Conservation (phyloP, 2,797 vertebrate species). For the Parotocinclus haroldoi region DNA sequence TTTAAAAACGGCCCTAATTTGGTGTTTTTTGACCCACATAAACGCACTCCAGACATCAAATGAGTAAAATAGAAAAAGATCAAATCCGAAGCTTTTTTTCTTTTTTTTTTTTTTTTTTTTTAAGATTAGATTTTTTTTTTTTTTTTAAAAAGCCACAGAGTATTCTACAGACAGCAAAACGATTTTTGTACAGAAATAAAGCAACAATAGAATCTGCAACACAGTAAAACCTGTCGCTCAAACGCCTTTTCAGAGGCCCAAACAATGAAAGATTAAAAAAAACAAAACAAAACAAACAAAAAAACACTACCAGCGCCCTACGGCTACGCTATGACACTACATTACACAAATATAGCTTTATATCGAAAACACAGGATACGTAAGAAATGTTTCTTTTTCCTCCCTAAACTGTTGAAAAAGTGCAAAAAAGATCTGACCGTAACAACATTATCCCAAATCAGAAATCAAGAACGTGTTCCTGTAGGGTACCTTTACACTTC, state of each 20-base stretch:
- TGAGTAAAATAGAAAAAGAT: neutral
- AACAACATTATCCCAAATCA: constrained; percentile 73
- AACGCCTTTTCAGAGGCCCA: constrained; percentile 64
- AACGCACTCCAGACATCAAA: no score
- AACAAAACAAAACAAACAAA: constrained; percentile 60
- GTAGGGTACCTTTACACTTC: constrained; percentile 66
- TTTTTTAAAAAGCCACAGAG: constrained; percentile 78
- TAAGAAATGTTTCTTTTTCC: constrained; percentile 89
- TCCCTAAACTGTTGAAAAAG: constrained; percentile 85
- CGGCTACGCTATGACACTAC: constrained; percentile 81
- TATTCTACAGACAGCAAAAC: constrained; percentile 79
- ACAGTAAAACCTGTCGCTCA: constrained; percentile 63
- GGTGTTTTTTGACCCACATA: no score
- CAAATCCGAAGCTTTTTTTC: constrained; percentile 40
- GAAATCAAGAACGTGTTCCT: constrained; percentile 58
- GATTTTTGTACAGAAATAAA: constrained; percentile 80
- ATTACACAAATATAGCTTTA: constrained; percentile 82
- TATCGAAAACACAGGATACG: constrained; percentile 88
- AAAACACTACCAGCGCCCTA: constrained; percentile 75
- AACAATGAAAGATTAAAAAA: constrained; percentile 25
- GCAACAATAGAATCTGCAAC: constrained; percentile 75
- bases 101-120: constrained; percentile 50
- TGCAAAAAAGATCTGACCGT: constrained; percentile 89
- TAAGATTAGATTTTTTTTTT: constrained; percentile 53
- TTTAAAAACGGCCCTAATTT: no score